Evolutionary conservation across 2,888 invertebrate genomes (phyloP), one percentile per base, ranked within the genome.

Genomic region (Vanessa cardui): DNA sequence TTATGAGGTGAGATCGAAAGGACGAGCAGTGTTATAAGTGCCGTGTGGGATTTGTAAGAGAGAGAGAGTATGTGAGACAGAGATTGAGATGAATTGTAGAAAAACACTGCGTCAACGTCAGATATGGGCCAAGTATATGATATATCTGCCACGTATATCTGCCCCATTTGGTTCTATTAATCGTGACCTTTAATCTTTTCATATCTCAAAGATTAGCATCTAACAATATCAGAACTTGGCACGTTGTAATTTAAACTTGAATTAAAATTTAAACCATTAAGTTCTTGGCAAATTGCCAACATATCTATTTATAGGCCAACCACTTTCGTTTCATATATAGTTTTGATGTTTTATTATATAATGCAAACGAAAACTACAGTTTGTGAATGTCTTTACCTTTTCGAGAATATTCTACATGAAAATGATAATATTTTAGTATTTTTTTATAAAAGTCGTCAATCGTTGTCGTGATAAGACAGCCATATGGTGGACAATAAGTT

Each of bases 251-350:
- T 45, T 59, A 45, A 8, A 39, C 9, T 56, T 46, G n/a, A 46
- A 47, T 31, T 26, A 59, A 46, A 47, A 50, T 44, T 50, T 45
- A 15, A 26, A 20, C 31, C 26, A 45, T 64, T 59, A 64, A 59
- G 45, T 50, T 45, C 44, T 52, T 64, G 64, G 64, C 31, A 20
- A 45, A 31, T 33, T 64, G 59, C 64, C 64, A 64, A 45, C 59
- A 45, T 31, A 39, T 59, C 64, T 50, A 45, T 44, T 59, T 64
- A 59, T 64, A 50, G 50, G 59, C 18, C 39, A 50, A 20, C 20
- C 49, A 44, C 45, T 39, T 59, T 64, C 59, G 45, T 59, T 56
- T 18, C n/a, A 12, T 39, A 56, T 56, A 31, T 54, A 54, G 31
- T 56, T 56, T 56, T 56, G 39, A 39, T 18, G n/a, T 39, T 54